A percentile compares a stretch with the other conserved stretches of the same genome.
These are phyloP conservation scores for Gryllus longicercus DNA, from an alignment of 2,888 invertebrate genomes.

Conservation along the genomic window DNA sequence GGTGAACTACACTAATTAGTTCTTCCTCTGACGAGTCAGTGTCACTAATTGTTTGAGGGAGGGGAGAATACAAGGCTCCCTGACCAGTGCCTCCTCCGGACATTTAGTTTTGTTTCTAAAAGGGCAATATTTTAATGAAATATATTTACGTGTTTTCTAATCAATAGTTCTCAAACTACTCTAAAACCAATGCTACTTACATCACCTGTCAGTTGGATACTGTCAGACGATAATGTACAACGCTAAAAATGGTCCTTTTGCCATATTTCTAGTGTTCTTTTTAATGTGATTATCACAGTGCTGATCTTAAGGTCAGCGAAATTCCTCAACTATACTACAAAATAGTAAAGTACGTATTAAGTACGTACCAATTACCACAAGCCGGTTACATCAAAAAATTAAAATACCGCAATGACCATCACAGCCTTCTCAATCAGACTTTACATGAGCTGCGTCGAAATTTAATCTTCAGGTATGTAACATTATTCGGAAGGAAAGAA, in stretches of 20 bases:
- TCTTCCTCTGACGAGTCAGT: constrained; percentile 74
- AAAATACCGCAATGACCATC: too few relatives aligned
- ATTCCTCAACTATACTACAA: constrained; percentile 4
- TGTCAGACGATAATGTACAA: neutral
- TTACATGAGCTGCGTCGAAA: too few relatives aligned
- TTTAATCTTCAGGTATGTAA: too few relatives aligned
- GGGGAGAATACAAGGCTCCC: constrained; percentile 61
- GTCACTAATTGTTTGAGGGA: constrained; percentile 73
- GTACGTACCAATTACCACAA: constrained; percentile 1
- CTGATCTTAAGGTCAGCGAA: neutral
- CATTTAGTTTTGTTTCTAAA: constrained; percentile 32
- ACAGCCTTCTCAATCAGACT: too few relatives aligned
- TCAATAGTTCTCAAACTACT: neutral
- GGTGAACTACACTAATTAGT: constrained; percentile 32
- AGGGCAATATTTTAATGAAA: neutral
- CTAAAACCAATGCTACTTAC: constrained; percentile 2
- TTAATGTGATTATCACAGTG: neutral
- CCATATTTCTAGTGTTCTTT: neutral
- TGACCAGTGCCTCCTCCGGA: constrained; percentile 34
- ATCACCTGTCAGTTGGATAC: neutral
- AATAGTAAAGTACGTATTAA: neutral
- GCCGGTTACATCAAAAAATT: constrained; percentile 22
- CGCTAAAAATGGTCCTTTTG: neutral
- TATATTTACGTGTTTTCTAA: neutral
- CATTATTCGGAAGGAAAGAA: too few relatives aligned